phyloP scores from a whole-genome alignment of 37 sponge, comb jelly and placozoan species.

The Hormiphora californensis region DNA sequence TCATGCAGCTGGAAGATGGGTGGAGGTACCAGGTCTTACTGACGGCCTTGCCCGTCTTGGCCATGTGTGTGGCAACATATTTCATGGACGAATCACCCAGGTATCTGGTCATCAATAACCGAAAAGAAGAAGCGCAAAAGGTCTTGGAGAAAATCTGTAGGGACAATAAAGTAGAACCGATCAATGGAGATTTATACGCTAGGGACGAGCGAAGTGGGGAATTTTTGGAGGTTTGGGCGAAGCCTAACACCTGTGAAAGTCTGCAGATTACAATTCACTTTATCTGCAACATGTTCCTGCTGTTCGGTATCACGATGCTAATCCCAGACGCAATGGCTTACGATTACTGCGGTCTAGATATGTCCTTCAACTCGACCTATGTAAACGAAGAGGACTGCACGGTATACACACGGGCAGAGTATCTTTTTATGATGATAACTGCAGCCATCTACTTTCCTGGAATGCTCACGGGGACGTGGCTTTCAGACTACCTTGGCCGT shows the following conservation, averaged over 20 bases:
- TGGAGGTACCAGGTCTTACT: conserved; percentile 26
- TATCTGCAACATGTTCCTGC: conserved; percentile 37
- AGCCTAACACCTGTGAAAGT: conserved; percentile 1
- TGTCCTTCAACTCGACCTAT: not conserved
- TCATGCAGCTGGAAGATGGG: conserved; percentile 26
- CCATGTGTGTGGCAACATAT: not conserved
- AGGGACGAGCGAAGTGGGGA: conserved; percentile 3
- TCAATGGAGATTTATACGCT: not conserved
- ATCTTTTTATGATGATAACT: not conserved
- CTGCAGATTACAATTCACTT: conserved; percentile 48
- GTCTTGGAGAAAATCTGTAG: conserved; percentile 20
- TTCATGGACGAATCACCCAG: conserved; percentile 54
- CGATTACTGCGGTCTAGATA: conserved; percentile 1
- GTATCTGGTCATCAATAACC: not conserved
- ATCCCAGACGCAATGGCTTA: not conserved
- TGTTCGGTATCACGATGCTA: conserved; percentile 10
- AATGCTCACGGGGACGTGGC: not conserved
- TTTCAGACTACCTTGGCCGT: not conserved
- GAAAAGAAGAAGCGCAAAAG: not conserved
- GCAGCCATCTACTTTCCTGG: not conserved
- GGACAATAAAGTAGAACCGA: not conserved
- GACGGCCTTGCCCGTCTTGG: not conserved
- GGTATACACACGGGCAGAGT: not conserved
- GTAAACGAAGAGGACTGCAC: not conserved
- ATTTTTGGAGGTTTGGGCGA: not conserved